A percentile compares a stretch with the other conserved stretches of the same genome.
phyloP scores from a whole-genome alignment of 1,140 invertebrate genomes.

The Diabrotica virgifera region DNA sequence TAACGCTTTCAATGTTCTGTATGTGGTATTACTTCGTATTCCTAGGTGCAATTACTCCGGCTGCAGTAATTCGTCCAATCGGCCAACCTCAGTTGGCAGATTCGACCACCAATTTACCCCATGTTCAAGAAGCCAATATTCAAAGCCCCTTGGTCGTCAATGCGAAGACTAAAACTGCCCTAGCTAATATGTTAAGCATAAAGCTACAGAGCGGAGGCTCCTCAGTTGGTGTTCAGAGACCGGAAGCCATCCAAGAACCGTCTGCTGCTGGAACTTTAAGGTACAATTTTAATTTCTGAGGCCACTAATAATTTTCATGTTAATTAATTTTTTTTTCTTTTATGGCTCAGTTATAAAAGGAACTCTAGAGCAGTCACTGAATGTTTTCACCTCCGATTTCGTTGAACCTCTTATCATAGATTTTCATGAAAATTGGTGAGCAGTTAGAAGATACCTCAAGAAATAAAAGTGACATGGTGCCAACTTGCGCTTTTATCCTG shows the following conservation, averaged over 20 bases:
- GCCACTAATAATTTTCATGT: too few relatives aligned
- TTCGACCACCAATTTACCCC: conserved; percentile 31
- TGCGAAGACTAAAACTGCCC: conserved; percentile 90
- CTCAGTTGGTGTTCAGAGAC: conserved; percentile 33
- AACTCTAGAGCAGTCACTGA: too few relatives aligned
- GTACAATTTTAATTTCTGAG: conserved; percentile 31
- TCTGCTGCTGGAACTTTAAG: conserved; percentile 69
- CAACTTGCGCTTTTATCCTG: too few relatives aligned
- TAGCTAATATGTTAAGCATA: conserved; percentile 92
- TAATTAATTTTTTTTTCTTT: too few relatives aligned
- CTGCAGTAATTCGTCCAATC: conserved; percentile 23
- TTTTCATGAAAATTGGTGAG: too few relatives aligned
- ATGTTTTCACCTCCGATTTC: too few relatives aligned
- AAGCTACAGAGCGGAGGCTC: conserved; percentile 59
- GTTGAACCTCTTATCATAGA: too few relatives aligned
- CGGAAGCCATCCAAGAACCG: conserved; percentile 52
- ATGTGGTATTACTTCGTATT: conserved; percentile 29
- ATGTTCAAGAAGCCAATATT: conserved; percentile 35
- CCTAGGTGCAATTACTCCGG: conserved; percentile 10
- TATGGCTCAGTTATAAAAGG: too few relatives aligned
- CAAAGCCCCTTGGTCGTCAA: conserved; percentile 69
- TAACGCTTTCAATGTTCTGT: not conserved
- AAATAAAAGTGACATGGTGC: too few relatives aligned
- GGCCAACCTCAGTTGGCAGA: conserved; percentile 40
- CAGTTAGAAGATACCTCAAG: too few relatives aligned